Conservation (phyloP, 2,797 vertebrate genomes). For the Melanotaenia maccullochi region DNA sequence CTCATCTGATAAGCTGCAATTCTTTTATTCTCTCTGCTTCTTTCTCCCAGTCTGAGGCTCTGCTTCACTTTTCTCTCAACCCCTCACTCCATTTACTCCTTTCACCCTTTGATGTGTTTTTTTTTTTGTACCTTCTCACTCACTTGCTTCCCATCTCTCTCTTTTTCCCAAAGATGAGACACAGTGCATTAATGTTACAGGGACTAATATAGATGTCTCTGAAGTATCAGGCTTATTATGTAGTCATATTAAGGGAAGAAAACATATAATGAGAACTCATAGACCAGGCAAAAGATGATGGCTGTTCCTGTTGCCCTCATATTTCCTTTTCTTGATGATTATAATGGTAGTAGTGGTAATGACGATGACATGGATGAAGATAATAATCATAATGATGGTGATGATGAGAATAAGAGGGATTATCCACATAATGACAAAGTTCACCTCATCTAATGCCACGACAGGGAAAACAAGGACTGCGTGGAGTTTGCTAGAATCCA, state of each 20-base stretch:
- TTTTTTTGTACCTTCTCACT: slow-evolving; percentile 48
- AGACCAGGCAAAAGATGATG: slow-evolving; percentile 66
- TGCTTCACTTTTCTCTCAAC: slow-evolving; percentile 59
- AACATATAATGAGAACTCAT: slow-evolving; percentile 78
- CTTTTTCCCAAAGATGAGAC: slow-evolving; percentile 68
- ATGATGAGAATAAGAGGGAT: slow-evolving; percentile 67
- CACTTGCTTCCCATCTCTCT: slow-evolving; percentile 46
- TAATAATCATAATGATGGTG: slow-evolving; percentile 74
- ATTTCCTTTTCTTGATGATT: slow-evolving; percentile 74
- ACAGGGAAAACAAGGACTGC: slow-evolving; percentile 95
- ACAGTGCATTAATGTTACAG: slow-evolving; percentile 77
- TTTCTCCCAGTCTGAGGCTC: slow-evolving; percentile 53
- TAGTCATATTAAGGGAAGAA: slow-evolving; percentile 78
- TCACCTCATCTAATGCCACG: slow-evolving; percentile 38
- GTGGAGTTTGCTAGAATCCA: slow-evolving; percentile 94
- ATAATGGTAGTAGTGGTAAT: slow-evolving; percentile 75
- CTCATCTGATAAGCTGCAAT: slow-evolving; percentile 68
- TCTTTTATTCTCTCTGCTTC: slow-evolving; percentile 70
- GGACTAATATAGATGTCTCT: slow-evolving; percentile 76
- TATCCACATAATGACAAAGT: slow-evolving; percentile 76
- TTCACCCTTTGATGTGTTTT: slow-evolving; percentile 78
- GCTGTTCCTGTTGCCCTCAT: slow-evolving; percentile 62
- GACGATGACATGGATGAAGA: slow-evolving; percentile 75
- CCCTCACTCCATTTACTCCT: slow-evolving; percentile 74
- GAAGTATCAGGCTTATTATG: slow-evolving; percentile 81